Evolutionary conservation across 2,888 invertebrate species (phyloP).

Genomic region (Polyploca ridens): DNA sequence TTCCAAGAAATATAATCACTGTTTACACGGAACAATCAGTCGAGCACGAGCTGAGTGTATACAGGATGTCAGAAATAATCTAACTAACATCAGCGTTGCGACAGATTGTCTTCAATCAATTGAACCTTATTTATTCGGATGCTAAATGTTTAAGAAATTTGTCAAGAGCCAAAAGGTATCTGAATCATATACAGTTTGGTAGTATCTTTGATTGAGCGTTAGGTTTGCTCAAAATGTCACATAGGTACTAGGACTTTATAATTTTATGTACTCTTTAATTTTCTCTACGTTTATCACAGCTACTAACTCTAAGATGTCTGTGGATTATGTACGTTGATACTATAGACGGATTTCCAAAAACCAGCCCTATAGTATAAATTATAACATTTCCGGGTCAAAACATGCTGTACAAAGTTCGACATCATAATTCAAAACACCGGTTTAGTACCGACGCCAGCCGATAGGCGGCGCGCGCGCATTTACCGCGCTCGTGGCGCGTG

Average conservation of each 20-base stretch:
- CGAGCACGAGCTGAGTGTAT: background rate
- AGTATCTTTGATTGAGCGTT: no score
- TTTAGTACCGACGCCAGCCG: constrained; percentile 20
- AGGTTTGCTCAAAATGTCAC: no score
- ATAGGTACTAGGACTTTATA: no score
- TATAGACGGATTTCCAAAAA: background rate
- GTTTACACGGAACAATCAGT: constrained; percentile 4
- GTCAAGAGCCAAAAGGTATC: no score
- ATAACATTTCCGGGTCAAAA: background rate
- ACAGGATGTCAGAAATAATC: background rate
- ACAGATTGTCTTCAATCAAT: no score
- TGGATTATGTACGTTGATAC: no score
- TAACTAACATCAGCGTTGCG: background rate
- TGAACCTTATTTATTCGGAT: no score
- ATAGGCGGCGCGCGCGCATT: constrained; percentile 29
- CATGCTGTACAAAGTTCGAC: constrained; percentile 7
- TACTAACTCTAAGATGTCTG: no score
- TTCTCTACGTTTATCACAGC: no score
- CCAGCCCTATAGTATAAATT: background rate
- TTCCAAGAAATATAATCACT: background rate
- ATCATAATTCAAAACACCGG: constrained; percentile 15
- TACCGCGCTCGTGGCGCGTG: constrained; percentile 15
- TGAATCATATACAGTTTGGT: no score
- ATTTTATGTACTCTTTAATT: no score
- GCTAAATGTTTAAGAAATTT: no score